A percentile compares a stretch with the other conserved stretches of the same genome.
Conservation (phyloP, 2,113 vertebrate genomes). For the Megaceryle maxima region DNA sequence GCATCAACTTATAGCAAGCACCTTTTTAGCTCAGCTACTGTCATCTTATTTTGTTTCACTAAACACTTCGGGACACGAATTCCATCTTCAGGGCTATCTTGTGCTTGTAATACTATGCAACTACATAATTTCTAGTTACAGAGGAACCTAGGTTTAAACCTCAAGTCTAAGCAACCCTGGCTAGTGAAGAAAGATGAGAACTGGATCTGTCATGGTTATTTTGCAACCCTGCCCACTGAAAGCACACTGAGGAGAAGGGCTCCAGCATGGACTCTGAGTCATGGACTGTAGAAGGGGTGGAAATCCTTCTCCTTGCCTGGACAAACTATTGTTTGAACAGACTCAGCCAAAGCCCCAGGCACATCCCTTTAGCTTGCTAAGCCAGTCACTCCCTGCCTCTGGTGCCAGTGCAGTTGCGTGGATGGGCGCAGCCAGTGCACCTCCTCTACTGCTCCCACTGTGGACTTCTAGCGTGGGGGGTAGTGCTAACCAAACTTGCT, state of each 20-base stretch:
- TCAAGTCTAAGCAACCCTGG: background rate
- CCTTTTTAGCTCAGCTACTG: background rate
- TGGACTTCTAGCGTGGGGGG: background rate
- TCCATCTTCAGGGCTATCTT: background rate
- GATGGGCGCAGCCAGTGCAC: background rate
- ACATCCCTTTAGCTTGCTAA: constrained; percentile 8
- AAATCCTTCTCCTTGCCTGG: constrained; percentile 28
- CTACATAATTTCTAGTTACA: background rate
- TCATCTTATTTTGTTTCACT: background rate
- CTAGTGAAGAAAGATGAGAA: background rate
- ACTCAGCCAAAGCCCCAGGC: constrained; percentile 22
- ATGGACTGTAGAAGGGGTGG: background rate
- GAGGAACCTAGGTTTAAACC: background rate
- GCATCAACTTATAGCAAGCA: background rate
- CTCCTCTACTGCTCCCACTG: background rate
- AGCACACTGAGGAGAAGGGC: background rate
- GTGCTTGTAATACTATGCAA: background rate
- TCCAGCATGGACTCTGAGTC: constrained; percentile 3
- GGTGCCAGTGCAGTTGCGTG: constrained; percentile 14
- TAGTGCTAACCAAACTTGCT: background rate
- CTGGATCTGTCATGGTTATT: background rate
- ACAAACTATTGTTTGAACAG: constrained; percentile 28
- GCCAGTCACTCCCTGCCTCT: constrained; percentile 18
- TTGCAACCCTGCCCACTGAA: background rate
- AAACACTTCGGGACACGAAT: constrained; percentile 6